Conservation (phyloP, 2,113 vertebrate genomes). For the Setophaga coronata region DNA sequence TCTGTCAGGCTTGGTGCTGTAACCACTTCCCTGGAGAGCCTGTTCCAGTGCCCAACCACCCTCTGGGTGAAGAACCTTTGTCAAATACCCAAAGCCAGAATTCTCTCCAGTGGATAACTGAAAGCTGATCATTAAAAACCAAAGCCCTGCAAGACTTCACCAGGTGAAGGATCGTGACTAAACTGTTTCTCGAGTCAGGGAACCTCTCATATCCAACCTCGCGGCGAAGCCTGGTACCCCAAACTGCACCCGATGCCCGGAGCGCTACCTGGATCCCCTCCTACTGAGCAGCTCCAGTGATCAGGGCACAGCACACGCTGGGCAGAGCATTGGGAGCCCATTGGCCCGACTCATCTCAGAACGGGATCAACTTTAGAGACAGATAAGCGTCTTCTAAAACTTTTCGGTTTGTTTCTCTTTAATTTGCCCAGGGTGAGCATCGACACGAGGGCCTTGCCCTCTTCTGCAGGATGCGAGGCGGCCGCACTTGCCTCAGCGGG, state of each 20-base stretch:
- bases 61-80: neutral
- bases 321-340: neutral
- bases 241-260: rapidly evolving
- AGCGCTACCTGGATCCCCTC: neutral
- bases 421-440: too few relatives aligned
- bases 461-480: neutral
- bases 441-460: neutral
- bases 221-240: neutral
- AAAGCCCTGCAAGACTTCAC: neutral
- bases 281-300: neutral
- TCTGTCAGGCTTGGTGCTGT: neutral
- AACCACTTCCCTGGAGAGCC: neutral
- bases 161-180: neutral
- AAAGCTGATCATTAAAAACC: neutral
- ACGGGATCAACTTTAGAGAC: neutral
- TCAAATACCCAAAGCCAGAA: neutral
- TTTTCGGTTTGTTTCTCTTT: rapidly evolving
- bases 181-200: neutral
- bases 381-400: too few relatives aligned
- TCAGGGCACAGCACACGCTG: rapidly evolving
- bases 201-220: rapidly evolving
- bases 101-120: rapidly evolving
- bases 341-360: neutral
- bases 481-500: neutral
- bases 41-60: neutral